phyloP scores from a whole-genome alignment of 2,888 invertebrate species.

The Agonopterix heracliana region DNA sequence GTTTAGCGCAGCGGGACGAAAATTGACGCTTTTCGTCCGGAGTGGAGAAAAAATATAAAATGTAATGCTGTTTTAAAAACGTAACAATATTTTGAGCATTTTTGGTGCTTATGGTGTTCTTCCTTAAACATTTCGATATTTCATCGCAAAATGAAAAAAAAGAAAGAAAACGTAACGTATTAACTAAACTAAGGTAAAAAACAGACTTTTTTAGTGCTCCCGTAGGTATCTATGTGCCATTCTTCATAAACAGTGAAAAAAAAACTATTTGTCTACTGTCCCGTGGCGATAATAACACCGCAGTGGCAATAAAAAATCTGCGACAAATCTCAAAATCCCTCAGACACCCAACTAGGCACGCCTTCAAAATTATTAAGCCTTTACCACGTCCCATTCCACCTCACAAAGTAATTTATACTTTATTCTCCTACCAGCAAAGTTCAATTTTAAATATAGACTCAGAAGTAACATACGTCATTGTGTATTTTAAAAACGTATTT shows the following conservation, averaged over 20 bases:
- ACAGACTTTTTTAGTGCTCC: too few species aligned
- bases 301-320: conserved; percentile 64
- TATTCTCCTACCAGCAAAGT: background rate
- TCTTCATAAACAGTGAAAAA: conserved; percentile 19
- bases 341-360: conserved; percentile 67
- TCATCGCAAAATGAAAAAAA: too few species aligned
- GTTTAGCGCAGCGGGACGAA: too few species aligned
- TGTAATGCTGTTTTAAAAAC: too few species aligned
- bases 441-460: background rate
- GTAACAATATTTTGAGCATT: too few species aligned
- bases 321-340: conserved; percentile 66
- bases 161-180: too few species aligned
- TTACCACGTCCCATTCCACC: conserved; percentile 28
- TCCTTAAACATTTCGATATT: too few species aligned
- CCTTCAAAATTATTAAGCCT: conserved; percentile 69
- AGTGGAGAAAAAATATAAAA: too few species aligned
- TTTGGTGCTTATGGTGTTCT: too few species aligned
- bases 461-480: background rate
- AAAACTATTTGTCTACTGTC: conserved; percentile 42
- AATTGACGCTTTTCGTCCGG: too few species aligned
- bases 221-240: too few species aligned
- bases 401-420: background rate
- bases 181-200: too few species aligned
- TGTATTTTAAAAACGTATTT: conserved; percentile 34
- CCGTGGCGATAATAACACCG: conserved; percentile 55